phyloP scores from a whole-genome alignment of 2,113 vertebrate genomes.

The Indicator indicator region DNA sequence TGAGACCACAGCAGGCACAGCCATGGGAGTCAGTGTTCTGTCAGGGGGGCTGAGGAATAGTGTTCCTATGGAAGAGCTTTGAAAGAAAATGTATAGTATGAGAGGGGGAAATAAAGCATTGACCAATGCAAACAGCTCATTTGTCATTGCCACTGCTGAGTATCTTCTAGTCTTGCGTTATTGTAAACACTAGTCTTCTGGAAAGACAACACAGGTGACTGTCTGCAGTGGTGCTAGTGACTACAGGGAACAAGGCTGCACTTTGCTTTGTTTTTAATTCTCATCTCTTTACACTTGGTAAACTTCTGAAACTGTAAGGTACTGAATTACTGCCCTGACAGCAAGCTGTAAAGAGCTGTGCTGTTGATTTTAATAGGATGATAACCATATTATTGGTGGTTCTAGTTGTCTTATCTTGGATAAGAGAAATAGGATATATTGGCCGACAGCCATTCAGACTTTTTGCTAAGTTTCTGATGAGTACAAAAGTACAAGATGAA shows the following conservation, averaged over 20 bases:
- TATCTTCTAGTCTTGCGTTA: neutral
- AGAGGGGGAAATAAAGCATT: neutral
- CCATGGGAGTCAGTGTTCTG: neutral
- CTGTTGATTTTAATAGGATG: neutral
- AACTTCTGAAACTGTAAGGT: neutral
- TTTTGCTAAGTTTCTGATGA: neutral
- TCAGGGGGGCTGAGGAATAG: neutral
- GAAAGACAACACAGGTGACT: neutral
- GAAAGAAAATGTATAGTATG: neutral
- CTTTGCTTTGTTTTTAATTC: neutral
- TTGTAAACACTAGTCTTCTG: neutral
- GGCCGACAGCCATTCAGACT: neutral
- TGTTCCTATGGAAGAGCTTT: neutral
- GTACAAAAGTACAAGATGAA: neutral
- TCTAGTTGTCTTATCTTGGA: neutral
- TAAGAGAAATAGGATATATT: neutral
- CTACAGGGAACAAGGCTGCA: neutral
- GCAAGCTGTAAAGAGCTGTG: neutral
- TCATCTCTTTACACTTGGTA: neutral
- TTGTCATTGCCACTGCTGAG: neutral
- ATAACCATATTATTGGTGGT: neutral
- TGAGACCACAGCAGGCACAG: neutral
- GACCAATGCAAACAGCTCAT: rapidly evolving
- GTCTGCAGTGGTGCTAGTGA: neutral
- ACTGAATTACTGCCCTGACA: neutral